These are phyloP conservation scores for Empidonax traillii DNA, from an alignment of 2,113 vertebrate species.

Conservation along the genomic window DNA sequence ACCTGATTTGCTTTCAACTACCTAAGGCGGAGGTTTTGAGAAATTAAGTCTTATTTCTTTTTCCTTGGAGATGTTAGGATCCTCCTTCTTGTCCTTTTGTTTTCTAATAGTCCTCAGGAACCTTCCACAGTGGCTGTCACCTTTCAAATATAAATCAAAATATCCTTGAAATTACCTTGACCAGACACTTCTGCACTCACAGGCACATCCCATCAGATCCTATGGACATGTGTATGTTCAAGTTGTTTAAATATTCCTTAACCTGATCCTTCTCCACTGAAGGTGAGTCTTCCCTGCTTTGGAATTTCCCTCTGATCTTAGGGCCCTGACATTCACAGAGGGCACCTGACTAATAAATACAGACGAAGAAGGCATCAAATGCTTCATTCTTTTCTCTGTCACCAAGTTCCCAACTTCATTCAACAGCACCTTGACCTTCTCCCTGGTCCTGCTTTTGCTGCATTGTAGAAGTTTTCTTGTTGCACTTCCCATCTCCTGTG, in stretches of 20 bases:
- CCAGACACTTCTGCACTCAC: neutral
- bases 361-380: neutral
- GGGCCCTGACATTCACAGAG: neutral
- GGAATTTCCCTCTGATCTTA: neutral
- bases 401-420: neutral
- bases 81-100: neutral
- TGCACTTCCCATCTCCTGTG: neutral
- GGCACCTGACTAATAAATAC: neutral
- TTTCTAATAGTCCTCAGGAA: neutral
- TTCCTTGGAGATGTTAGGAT: neutral
- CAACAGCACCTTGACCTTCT: neutral
- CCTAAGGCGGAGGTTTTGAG: neutral
- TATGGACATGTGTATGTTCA: no score
- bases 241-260: neutral
- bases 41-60: neutral
- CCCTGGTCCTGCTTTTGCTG: neutral
- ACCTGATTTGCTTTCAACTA: neutral
- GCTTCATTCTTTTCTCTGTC: neutral
- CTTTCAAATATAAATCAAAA: neutral
- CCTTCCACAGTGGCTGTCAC: accelerated
- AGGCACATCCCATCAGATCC: neutral
- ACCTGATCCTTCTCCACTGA: neutral
- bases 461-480: neutral
- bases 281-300: neutral
- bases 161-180: neutral